A percentile compares a stretch with the other conserved stretches of the same genome.
These are phyloP conservation scores for Aradophagus sp. DNA, from an alignment of 1,140 invertebrate genomes.

Conservation along the genomic window DNA sequence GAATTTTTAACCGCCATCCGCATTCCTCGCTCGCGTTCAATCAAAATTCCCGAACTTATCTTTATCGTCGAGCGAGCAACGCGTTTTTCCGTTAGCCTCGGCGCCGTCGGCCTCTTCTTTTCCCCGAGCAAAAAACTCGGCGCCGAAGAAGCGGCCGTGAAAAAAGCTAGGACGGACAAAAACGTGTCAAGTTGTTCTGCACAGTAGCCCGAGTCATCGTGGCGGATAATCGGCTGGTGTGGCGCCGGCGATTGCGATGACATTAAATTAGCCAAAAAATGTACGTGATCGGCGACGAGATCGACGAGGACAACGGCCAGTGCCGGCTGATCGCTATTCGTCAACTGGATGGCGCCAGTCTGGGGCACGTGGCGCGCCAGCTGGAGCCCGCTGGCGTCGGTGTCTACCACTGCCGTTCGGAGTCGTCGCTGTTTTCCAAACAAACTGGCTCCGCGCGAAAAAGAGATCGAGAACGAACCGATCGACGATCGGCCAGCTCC, in stretches of 20 bases:
- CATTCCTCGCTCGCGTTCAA: no score
- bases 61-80: constrained; percentile 13
- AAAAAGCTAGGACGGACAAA: neutral
- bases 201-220: constrained; percentile 7
- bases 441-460: constrained; percentile 8
- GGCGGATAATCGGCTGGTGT: constrained; percentile 12
- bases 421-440: constrained; percentile 29
- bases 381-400: constrained; percentile 15
- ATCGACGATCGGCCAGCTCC: constrained; percentile 49
- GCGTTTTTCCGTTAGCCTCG: constrained; percentile 9
- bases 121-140: no score
- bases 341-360: constrained; percentile 59
- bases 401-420: constrained; percentile 33
- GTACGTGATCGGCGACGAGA: constrained; percentile 67
- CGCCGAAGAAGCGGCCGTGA: no score
- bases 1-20: neutral
- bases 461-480: constrained; percentile 53
- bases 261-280: constrained; percentile 55
- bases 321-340: constrained; percentile 71
- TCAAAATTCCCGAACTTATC: no score
- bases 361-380: no score
- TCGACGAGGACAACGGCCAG: constrained; percentile 64
- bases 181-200: constrained; percentile 2
- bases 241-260: constrained; percentile 36
- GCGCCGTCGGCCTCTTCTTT: no score